phyloP scores from a whole-genome alignment of 1,140 invertebrate species.

The Eufriesea mexicana region DNA sequence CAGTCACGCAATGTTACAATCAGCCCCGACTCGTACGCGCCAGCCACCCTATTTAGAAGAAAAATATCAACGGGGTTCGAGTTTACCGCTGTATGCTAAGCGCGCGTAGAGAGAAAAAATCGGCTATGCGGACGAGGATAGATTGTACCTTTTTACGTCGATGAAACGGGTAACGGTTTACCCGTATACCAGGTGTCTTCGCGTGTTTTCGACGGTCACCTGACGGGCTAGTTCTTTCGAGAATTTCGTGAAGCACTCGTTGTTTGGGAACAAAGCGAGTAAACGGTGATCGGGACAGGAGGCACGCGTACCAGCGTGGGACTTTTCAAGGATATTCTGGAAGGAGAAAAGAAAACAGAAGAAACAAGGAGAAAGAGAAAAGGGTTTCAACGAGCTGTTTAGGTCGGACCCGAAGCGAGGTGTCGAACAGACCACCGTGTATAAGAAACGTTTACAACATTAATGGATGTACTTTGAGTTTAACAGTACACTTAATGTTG shows the following conservation, averaged over 20 bases:
- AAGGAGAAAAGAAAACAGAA: not conserved
- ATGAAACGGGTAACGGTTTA: conserved; percentile 57
- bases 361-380: not conserved
- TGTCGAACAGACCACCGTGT: not conserved
- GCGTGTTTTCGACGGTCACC: conserved; percentile 6
- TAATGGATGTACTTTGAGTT: conserved; percentile 49
- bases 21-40: not conserved
- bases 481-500: conserved; percentile 54
- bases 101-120: not conserved
- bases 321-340: not conserved
- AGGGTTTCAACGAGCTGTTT: not conserved
- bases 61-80: not conserved
- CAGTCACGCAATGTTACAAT: conserved; percentile 38
- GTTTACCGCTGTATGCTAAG: not conserved
- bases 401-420: not conserved
- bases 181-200: conserved; percentile 1
- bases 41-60: not conserved
- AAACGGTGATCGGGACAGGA: not conserved
- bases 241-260: not conserved
- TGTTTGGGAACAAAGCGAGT: not conserved
- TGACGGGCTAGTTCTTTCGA: not conserved
- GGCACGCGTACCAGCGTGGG: not conserved
- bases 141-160: conserved; percentile 32
- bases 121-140: conserved; percentile 1
- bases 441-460: conserved; percentile 25